A percentile compares a stretch with the other conserved stretches of the same genome.
These are phyloP conservation scores for Mnemiopsis leidyi DNA, from an alignment of 37 sponge, comb jelly and placozoan genomes.

Conservation along the genomic window DNA sequence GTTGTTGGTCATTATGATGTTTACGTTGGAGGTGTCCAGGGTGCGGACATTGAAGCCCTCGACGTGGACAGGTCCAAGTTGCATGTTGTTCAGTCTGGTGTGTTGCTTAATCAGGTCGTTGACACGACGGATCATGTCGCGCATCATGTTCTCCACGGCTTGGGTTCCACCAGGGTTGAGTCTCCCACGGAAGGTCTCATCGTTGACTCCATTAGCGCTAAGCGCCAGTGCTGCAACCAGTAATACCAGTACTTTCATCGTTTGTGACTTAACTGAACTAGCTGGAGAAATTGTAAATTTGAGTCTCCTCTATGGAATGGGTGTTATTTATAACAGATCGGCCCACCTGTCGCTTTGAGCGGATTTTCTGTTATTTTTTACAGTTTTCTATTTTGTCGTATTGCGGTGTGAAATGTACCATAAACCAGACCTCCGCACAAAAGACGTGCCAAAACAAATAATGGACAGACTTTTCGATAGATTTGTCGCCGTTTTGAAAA, in stretches of 20 bases:
- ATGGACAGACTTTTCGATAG: neutral
- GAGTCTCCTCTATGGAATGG: neutral
- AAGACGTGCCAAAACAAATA: neutral
- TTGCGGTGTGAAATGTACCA: neutral
- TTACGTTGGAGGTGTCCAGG: slow-evolving; percentile 15
- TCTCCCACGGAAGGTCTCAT: slow-evolving; percentile 1
- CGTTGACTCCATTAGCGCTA: neutral
- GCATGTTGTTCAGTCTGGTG: slow-evolving; percentile 42
- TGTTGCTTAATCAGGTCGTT: slow-evolving; percentile 6
- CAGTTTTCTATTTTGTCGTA: neutral
- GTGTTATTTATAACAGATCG: neutral
- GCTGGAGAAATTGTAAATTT: neutral
- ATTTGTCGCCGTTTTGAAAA: neutral
- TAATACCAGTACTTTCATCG: neutral
- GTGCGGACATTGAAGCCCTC: neutral
- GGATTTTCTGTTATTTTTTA: neutral
- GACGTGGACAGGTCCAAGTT: neutral
- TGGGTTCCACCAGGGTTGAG: slow-evolving; percentile 13
- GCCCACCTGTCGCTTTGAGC: neutral
- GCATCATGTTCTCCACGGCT: neutral
- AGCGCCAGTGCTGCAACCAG: neutral
- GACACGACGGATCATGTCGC: neutral
- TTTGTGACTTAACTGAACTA: neutral
- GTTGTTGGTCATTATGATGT: neutral
- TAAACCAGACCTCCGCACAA: neutral